These are phyloP conservation scores for Brachionus rotundiformis DNA, from an alignment of 1,140 invertebrate genomes.

Conservation along the genomic window DNA sequence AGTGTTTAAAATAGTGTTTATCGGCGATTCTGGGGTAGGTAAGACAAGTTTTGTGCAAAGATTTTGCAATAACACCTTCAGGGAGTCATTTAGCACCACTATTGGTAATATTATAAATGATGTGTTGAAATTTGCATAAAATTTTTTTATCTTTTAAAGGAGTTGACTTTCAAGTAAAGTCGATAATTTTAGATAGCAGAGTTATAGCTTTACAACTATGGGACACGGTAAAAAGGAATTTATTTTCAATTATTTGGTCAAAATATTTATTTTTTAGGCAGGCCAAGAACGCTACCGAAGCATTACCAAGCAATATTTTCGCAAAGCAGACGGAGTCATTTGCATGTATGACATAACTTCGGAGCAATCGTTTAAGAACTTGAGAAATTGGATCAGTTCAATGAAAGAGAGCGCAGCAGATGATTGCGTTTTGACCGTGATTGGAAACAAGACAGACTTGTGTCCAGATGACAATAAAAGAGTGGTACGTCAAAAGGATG, in stretches of 20 bases:
- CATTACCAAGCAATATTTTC: slow-evolving; percentile 73
- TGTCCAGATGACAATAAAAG: slow-evolving; percentile 60
- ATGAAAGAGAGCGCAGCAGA: slow-evolving; percentile 60
- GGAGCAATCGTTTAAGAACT: slow-evolving; percentile 69
- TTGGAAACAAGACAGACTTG: slow-evolving; percentile 66
- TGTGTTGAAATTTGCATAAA: slow-evolving; percentile 25
- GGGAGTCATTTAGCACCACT: slow-evolving; percentile 66
- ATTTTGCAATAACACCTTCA: slow-evolving; percentile 68
- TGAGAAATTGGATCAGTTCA: slow-evolving; percentile 68
- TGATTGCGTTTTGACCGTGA: slow-evolving; percentile 61
- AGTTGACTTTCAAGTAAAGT: slow-evolving; percentile 69
- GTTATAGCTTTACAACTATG: slow-evolving; percentile 68
- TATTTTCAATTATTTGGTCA: slow-evolving; percentile 53
- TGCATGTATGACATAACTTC: slow-evolving; percentile 73
- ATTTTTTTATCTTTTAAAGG: slow-evolving; percentile 57
- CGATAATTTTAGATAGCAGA: slow-evolving; percentile 64
- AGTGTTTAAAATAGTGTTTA: slow-evolving; percentile 52
- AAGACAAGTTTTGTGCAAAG: slow-evolving; percentile 69
- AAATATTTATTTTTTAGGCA: not conserved
- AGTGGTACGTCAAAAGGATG: slow-evolving; percentile 65
- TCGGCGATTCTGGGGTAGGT: slow-evolving; percentile 68
- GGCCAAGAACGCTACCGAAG: slow-evolving; percentile 67
- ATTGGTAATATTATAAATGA: slow-evolving; percentile 62
- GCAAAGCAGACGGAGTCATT: slow-evolving; percentile 72
- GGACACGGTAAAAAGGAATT: slow-evolving; percentile 70